Percentiles rank a stretch among this genome's conserved stretches.
These are phyloP conservation scores for Antechinus stuartii DNA, from an alignment of 2,113 vertebrate species.

Conservation along the genomic window DNA sequence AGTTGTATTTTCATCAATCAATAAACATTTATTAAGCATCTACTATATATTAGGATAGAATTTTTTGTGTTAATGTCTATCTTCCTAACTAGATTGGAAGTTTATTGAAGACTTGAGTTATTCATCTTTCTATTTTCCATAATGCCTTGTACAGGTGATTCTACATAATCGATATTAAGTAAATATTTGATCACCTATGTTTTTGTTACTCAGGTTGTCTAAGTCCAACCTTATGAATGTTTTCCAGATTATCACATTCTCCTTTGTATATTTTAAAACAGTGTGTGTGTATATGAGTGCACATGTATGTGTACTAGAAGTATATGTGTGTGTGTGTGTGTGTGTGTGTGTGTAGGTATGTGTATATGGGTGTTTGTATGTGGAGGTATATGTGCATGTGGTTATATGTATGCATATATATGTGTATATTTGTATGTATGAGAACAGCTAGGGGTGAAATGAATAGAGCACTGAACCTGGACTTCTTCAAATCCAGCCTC, in stretches of 20 bases:
- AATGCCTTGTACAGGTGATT: neutral
- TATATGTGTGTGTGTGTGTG: no score
- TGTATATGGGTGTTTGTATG: neutral
- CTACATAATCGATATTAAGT: neutral
- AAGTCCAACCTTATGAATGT: neutral
- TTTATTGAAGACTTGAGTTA: neutral
- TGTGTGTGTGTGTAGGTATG: neutral
- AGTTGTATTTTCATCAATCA: neutral
- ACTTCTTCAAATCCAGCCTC: neutral
- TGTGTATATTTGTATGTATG: neutral
- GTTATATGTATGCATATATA: no score
- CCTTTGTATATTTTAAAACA: neutral
- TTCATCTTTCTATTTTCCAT: neutral
- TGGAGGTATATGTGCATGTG: no score
- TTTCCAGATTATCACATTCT: neutral
- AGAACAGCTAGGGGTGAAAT: neutral
- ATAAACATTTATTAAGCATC: neutral
- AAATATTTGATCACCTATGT: neutral
- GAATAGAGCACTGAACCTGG: neutral
- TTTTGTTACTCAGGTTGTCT: neutral
- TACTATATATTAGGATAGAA: neutral
- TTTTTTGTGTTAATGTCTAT: neutral
- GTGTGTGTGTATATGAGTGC: no score
- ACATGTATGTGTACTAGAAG: no score
- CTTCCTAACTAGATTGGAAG: neutral